A percentile compares a stretch with the other conserved stretches of the same genome.
These are phyloP conservation scores for Vimba vimba DNA, from an alignment of 2,113 vertebrate species.

Conservation along the genomic window DNA sequence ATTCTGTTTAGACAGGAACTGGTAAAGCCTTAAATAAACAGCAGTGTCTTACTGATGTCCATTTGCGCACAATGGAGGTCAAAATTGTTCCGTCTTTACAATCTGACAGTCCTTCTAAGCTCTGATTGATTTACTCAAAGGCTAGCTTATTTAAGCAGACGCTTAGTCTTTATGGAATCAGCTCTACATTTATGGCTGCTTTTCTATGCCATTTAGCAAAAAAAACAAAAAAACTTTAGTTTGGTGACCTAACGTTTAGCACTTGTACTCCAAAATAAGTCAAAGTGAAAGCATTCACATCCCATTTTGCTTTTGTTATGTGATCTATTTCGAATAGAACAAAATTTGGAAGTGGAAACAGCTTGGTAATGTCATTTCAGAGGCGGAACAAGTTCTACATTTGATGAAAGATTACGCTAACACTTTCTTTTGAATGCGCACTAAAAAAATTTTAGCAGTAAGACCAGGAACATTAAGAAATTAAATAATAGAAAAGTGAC, in stretches of 20 bases:
- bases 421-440: no score
- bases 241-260: background rate
- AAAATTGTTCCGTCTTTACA: background rate
- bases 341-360: background rate
- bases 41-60: background rate
- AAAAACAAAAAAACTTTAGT: background rate
- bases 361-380: background rate
- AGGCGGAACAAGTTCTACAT: no score
- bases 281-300: background rate
- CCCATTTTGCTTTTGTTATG: background rate
- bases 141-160: background rate
- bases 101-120: background rate
- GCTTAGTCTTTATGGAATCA: background rate
- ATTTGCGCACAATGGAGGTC: no score
- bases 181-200: background rate
- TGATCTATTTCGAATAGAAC: background rate
- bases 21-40: conserved; percentile 5
- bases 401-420: no score
- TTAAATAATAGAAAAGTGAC: no score
- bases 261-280: background rate
- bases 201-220: background rate
- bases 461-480: no score
- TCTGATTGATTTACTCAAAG: background rate
- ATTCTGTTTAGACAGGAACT: conserved; percentile 2
- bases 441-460: no score